These are phyloP conservation scores for Mystacides longicornis DNA, from an alignment of 2,888 invertebrate species.

Conservation along the genomic window DNA sequence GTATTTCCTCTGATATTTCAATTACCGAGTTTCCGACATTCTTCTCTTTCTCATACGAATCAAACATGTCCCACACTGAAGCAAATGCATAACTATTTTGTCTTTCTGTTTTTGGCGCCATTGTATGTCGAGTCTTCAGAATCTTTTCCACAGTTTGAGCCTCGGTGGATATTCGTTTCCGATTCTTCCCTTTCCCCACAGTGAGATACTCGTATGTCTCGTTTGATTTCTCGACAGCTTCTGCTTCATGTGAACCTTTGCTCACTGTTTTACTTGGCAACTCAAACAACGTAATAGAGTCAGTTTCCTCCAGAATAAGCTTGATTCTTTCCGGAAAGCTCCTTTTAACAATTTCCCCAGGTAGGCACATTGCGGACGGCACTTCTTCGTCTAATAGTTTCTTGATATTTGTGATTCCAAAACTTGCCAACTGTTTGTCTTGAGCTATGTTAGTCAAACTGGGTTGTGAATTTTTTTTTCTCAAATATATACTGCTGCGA, in stretches of 20 bases:
- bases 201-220: slow-evolving; percentile 60
- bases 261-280: slow-evolving; percentile 56
- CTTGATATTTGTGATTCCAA: neutral
- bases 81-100: slow-evolving; percentile 57
- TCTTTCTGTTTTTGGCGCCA: slow-evolving; percentile 47
- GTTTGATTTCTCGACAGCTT: slow-evolving; percentile 53
- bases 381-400: neutral
- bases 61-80: slow-evolving; percentile 72
- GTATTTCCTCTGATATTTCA: slow-evolving; percentile 9
- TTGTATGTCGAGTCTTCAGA: slow-evolving; percentile 57
- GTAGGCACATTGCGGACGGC: slow-evolving; percentile 10
- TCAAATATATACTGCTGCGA: neutral
- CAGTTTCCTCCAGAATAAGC: slow-evolving; percentile 59
- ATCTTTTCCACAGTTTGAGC: slow-evolving; percentile 59
- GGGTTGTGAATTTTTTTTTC: neutral
- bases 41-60: slow-evolving; percentile 42
- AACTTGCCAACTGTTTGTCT: slow-evolving; percentile 3
- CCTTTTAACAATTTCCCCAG: slow-evolving; percentile 17
- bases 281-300: slow-evolving; percentile 56
- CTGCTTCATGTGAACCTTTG: slow-evolving; percentile 52
- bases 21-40: neutral
- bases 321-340: slow-evolving; percentile 51
- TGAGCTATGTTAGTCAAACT: slow-evolving; percentile 5
- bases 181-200: slow-evolving; percentile 57
- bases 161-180: slow-evolving; percentile 59